Conservation (phyloP, 2,888 invertebrate genomes). For the Chalcis sispes region DNA sequence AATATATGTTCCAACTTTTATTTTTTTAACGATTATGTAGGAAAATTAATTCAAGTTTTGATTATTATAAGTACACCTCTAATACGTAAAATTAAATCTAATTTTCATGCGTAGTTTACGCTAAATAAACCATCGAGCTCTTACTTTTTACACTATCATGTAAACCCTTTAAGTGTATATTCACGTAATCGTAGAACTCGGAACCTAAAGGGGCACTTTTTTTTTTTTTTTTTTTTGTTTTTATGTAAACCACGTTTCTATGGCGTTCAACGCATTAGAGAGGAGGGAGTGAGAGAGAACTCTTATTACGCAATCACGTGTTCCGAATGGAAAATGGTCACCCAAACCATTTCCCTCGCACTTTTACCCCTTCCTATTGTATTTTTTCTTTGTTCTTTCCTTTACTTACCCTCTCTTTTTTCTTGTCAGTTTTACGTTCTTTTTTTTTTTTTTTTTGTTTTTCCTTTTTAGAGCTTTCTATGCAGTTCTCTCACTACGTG, state of each 20-base stretch:
- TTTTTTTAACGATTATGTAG: too few species aligned
- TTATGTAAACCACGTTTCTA: slow-evolving; percentile 8
- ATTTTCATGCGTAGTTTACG: too few species aligned
- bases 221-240: too few species aligned
- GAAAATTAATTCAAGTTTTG: too few species aligned
- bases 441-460: not conserved
- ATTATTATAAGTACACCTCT: too few species aligned
- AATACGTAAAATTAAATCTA: too few species aligned
- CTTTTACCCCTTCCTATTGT: not conserved
- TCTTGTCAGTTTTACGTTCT: not conserved
- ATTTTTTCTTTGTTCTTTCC: not conserved
- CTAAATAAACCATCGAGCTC: too few species aligned
- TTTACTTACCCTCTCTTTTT: not conserved
- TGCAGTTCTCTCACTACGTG: not conserved
- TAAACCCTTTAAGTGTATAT: slow-evolving; percentile 12
- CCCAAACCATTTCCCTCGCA: not conserved
- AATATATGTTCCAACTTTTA: too few species aligned
- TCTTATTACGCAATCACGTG: slow-evolving; percentile 25
- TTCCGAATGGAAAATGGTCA: slow-evolving; percentile 26
- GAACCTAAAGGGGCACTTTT: slow-evolving; percentile 17
- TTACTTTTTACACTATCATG: not conserved
- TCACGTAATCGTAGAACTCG: slow-evolving; percentile 14
- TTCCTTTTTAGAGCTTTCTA: not conserved
- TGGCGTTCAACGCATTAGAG: slow-evolving; percentile 17
- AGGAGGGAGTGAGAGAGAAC: too few species aligned